Evolutionary conservation across 2,888 invertebrate species (phyloP).

Genomic region (Dryocosmus kuriphilus): DNA sequence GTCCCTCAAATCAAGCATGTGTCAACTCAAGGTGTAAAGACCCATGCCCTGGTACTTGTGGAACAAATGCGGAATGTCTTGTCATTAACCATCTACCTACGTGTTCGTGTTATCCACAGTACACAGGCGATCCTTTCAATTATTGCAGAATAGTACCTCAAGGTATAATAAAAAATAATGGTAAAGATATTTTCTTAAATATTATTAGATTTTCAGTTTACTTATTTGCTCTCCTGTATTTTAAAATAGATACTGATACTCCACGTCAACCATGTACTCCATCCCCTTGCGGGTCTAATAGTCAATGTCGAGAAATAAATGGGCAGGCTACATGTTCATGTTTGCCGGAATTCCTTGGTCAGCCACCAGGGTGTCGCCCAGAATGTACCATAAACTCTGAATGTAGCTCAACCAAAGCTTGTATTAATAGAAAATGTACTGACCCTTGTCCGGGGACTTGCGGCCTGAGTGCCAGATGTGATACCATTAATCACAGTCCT

Average conservation of each 20-base stretch:
- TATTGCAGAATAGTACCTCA: slow-evolving; percentile 72
- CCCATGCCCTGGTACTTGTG: slow-evolving; percentile 87
- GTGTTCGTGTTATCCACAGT: slow-evolving; percentile 81
- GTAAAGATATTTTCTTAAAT: not conserved
- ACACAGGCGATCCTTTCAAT: slow-evolving; percentile 82
- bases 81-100: slow-evolving; percentile 83
- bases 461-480: slow-evolving; percentile 77
- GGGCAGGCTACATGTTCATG: slow-evolving; percentile 87
- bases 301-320: slow-evolving; percentile 87
- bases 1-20: slow-evolving; percentile 87
- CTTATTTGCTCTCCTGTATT: not conserved
- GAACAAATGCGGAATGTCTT: slow-evolving; percentile 83
- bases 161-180: not conserved
- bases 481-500: slow-evolving; percentile 78
- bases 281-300: slow-evolving; percentile 90
- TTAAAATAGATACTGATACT: not conserved
- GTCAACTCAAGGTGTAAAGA: slow-evolving; percentile 85
- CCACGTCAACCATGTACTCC: slow-evolving; percentile 88
- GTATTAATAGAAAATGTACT: slow-evolving; percentile 81
- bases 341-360: slow-evolving; percentile 47
- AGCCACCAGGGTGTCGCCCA: slow-evolving; percentile 80
- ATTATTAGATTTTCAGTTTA: not conserved
- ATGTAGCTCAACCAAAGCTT: slow-evolving; percentile 89
- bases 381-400: slow-evolving; percentile 94
- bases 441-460: slow-evolving; percentile 78